phyloP scores from a whole-genome alignment of 1,140 invertebrate species.

The Marisa cornuarietis region DNA sequence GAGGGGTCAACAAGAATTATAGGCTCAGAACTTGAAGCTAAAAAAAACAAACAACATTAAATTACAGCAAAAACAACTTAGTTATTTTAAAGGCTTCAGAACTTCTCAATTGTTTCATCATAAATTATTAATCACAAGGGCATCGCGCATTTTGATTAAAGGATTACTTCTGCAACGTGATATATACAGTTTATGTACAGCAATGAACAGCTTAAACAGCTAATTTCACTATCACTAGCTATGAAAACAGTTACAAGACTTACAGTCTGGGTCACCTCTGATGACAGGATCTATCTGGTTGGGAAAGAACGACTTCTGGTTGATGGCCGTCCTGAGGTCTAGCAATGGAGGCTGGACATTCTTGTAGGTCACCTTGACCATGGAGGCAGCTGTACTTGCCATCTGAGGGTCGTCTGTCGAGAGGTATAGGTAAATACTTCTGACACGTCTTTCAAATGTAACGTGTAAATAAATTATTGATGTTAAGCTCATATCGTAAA shows the following conservation, averaged over 20 bases:
- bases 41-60: too few species aligned
- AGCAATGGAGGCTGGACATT: conserved; percentile 70
- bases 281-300: conserved; percentile 35
- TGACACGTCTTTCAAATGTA: background rate
- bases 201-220: too few species aligned
- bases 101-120: too few species aligned
- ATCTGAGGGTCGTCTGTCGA: conserved; percentile 43
- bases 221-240: background rate
- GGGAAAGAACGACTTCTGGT: conserved; percentile 44
- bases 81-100: too few species aligned
- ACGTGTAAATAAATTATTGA: too few species aligned
- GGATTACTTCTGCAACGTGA: too few species aligned
- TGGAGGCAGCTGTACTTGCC: conserved; percentile 70
- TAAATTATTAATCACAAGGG: too few species aligned
- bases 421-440: background rate
- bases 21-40: too few species aligned
- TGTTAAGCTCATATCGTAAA: background rate
- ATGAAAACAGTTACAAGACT: background rate
- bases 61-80: too few species aligned
- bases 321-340: conserved; percentile 53
- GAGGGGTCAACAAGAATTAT: too few species aligned
- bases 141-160: too few species aligned
- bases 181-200: too few species aligned
- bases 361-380: conserved; percentile 74
- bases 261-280: conserved; percentile 54